These are phyloP conservation scores for Osmerus eperlanus DNA, from an alignment of 2,113 vertebrate species.

Conservation along the genomic window DNA sequence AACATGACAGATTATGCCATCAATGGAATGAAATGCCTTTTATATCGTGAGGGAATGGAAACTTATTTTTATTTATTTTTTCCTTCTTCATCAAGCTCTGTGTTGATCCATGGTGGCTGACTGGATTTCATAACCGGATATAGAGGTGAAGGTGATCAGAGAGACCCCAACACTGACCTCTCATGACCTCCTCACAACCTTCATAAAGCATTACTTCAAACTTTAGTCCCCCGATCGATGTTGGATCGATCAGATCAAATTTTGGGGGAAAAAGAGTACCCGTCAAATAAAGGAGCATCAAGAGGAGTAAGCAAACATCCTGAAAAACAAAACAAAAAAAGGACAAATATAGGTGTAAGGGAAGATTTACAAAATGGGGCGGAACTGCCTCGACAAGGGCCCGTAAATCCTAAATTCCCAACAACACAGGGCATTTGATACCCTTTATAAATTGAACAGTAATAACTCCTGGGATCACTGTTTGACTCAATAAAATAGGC, in stretches of 20 bases:
- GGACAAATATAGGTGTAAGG: not conserved
- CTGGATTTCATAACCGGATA: not conserved
- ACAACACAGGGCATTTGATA: not conserved
- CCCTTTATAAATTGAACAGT: not conserved
- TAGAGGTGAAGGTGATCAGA: not conserved
- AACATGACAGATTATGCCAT: constrained; percentile 9
- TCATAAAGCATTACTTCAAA: not conserved
- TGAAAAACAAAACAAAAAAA: not conserved
- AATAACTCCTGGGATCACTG: constrained; percentile 1
- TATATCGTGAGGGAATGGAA: not conserved
- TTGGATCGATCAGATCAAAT: not conserved
- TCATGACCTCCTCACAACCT: not conserved
- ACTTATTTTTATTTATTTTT: not conserved
- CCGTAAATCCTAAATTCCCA: not conserved
- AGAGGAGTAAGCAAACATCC: constrained; percentile 4
- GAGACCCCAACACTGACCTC: not conserved
- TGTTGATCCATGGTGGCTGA: no score
- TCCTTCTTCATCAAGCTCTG: not conserved
- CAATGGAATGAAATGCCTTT: constrained; percentile 12
- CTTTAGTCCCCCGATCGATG: not conserved
- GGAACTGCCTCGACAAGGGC: not conserved
- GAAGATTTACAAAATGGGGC: not conserved
- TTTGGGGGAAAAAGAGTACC: not conserved
- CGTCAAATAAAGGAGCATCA: not conserved
- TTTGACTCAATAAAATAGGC: not conserved